phyloP scores from a whole-genome alignment of 1,140 invertebrate genomes.

The Phocides pigmalion region DNA sequence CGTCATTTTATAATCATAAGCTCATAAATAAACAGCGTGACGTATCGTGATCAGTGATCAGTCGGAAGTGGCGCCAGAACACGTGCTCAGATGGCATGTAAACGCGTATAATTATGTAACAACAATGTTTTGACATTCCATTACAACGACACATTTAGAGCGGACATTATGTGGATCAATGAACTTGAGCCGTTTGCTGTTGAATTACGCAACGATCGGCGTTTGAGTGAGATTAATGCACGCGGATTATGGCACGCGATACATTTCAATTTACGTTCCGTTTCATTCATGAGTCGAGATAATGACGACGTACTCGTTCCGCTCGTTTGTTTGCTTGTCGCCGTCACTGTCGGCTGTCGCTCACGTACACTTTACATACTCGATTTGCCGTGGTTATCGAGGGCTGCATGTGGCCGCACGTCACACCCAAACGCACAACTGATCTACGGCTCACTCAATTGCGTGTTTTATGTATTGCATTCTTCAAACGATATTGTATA shows the following conservation, averaged over 20 bases:
- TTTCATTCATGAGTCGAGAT: slow-evolving; percentile 81
- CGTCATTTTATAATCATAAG: slow-evolving; percentile 82
- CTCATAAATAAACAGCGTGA: slow-evolving; percentile 80
- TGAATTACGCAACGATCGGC: slow-evolving; percentile 77
- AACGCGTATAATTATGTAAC: slow-evolving; percentile 75
- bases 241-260: slow-evolving; percentile 82
- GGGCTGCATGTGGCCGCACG: slow-evolving; percentile 16
- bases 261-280: slow-evolving; percentile 81
- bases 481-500: slow-evolving; percentile 11
- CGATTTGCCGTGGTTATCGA: slow-evolving; percentile 28
- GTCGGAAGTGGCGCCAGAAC: slow-evolving; percentile 50
- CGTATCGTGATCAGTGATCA: slow-evolving; percentile 54
- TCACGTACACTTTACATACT: slow-evolving; percentile 50
- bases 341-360: slow-evolving; percentile 46
- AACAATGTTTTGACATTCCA: slow-evolving; percentile 82
- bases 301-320: slow-evolving; percentile 74
- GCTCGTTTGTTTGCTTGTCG: slow-evolving; percentile 67
- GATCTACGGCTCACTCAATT: neutral
- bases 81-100: slow-evolving; percentile 62
- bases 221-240: slow-evolving; percentile 82
- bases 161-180: slow-evolving; percentile 81
- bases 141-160: slow-evolving; percentile 79
- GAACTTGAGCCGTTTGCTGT: slow-evolving; percentile 79
- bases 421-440: slow-evolving; percentile 18
- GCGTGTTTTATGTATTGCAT: slow-evolving; percentile 8